Base-by-base conservation (phyloP, 2,113 vertebrate species). In the Gambusia holbrooki region DNA sequence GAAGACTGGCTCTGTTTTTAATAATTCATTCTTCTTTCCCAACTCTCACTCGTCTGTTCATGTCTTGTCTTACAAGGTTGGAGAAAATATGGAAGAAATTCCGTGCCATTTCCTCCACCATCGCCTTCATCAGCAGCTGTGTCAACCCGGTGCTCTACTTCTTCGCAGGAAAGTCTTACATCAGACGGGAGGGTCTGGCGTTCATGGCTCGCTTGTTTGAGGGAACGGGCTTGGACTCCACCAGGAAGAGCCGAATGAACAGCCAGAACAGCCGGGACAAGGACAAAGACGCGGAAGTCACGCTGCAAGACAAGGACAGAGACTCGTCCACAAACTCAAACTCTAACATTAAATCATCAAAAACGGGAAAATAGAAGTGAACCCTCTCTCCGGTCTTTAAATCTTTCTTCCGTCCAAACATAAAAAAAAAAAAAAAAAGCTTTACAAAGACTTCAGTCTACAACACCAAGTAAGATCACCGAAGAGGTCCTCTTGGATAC, bases 191-290 rank as follows among this genome's bases (percentile, higher is more conserved):
- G 5, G 95, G 95, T 0, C 17, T 94, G 48, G 90, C 83, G 2
- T 95, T 95, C 84, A 95, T 95, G 95, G 94, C 94, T 1, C 90
- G 92, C n/a, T 71, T 95, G 74, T 95, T 95, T 3, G 95, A 95
- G 66, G 88, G 84, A 32, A 84, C 93, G 0, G 92, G 77, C 1
- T 42, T 90, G 0, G 94, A 95, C 17, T 80, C 74, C 0, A 70
- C 45, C 15, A 88, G 89, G 54, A 94, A 90, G 84, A 85, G 81
- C 66, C 83, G 85, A 0, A 87, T 92, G 78, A 89, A 90, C 91
- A 94, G 92, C 83, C 92, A 89, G 77, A 92, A 94, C 86, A 93
- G 93, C 69, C 80, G 81, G 0, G 93, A 93, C 2, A 91, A 75
- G 37, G 89, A 94, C 27, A 89, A 79, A 63, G 89, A 94, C 0